Base-by-base conservation (phyloP, 1,140 invertebrate species). In the Drosophila chauvacae region DNA sequence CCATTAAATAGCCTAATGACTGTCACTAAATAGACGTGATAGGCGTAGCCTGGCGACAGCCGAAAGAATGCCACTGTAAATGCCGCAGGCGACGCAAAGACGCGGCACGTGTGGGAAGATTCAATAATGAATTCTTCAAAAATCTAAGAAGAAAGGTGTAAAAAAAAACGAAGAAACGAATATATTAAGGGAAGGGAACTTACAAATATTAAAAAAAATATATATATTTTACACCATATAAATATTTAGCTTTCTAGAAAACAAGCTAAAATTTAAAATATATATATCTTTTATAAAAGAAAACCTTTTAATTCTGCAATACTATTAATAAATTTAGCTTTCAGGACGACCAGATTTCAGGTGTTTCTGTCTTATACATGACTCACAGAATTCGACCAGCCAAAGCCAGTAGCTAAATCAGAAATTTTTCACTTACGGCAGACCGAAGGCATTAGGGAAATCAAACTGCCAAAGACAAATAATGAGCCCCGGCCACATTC, bases 51-150 rank as follows among this genome's bases (percentile, higher is more conserved):
- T 9, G 23, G 5, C 10, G 48, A 63, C 23, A 23, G 44, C 23
- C 37, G 2, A 39, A 42, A 60, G 70, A 73, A 73, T 73, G 37
- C 37, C 26, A 13, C 39, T 72, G 37, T 73, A 41, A 72, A 42
- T 60, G 70, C 53, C 56, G 48, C 37, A 37, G 55, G 20, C 35
- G 28, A 45, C 10, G 14, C 14, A 13, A 41, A 39, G 33, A 30
- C n/a, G 16, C 51, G 66, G 62, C 62, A 70, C 62, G 62, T 70
- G 66, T 70, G 69, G 65, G 44, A 70, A 71, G 53, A 59, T 35
- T 37, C 14, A 41, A 30, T 23, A 23, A 35, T 20, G 33, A 35
- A 18, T 23, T 56, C 50, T 23, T 33, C n/a, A 26, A 35, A 26
- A 23, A 44, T 16, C 7, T 1, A 35, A 18, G 14, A 20, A 23